Evolutionary conservation across 1,140 invertebrate genomes (phyloP).

Genomic region (Trichomalopsis sarcophagae): DNA sequence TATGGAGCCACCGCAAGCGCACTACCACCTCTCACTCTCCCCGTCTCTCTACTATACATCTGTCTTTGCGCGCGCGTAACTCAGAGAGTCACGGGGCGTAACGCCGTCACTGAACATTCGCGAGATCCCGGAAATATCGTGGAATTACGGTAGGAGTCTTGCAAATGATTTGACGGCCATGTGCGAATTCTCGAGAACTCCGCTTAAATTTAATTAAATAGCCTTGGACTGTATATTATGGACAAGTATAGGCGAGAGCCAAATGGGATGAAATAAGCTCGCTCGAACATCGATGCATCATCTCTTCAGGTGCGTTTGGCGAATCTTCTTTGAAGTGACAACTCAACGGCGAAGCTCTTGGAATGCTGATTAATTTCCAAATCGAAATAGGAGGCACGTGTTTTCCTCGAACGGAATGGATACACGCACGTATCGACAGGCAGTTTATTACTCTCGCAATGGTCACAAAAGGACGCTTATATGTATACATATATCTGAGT

Average conservation of each 20-base stretch:
- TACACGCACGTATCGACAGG: not conserved
- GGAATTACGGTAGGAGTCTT: too few species aligned
- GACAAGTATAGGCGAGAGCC: too few species aligned
- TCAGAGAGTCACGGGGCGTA: too few species aligned
- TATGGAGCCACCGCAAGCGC: too few species aligned
- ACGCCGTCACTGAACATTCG: too few species aligned
- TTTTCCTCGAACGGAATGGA: not conserved
- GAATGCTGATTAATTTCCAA: not conserved
- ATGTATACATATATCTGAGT: not conserved
- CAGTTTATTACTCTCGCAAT: conserved; percentile 10
- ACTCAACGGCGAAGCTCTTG: too few species aligned
- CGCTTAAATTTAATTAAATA: not conserved
- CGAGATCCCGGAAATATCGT: too few species aligned
- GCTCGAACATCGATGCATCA: too few species aligned
- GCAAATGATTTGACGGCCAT: not conserved
- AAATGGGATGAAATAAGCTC: too few species aligned
- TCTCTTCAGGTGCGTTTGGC: too few species aligned
- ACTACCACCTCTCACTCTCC: too few species aligned
- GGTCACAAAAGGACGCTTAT: not conserved
- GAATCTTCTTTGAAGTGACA: too few species aligned
- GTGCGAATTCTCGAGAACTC: not conserved
- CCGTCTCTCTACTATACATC: not conserved
- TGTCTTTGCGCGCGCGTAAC: not conserved
- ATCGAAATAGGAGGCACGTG: not conserved
- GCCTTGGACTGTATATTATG: not conserved